phyloP scores from a whole-genome alignment of 30 jellyfish, hydroid and myxozoan species.

The Pelagia noctiluca region DNA sequence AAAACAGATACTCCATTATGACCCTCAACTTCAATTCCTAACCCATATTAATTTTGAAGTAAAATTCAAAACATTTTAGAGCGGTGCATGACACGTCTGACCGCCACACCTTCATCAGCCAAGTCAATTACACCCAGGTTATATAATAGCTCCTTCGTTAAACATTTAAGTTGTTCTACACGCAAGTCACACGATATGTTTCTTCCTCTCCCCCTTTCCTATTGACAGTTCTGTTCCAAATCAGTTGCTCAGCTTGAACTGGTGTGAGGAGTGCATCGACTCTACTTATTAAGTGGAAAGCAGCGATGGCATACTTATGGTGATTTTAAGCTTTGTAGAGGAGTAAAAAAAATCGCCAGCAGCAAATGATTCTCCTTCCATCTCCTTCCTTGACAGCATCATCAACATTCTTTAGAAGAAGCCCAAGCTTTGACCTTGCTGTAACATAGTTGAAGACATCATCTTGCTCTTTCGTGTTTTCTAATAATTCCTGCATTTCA shows the following conservation, averaged over 20 bases:
- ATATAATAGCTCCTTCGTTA: slow-evolving; percentile 12
- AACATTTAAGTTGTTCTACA: slow-evolving; percentile 23
- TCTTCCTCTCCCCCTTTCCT: slow-evolving; percentile 17
- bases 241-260: slow-evolving; percentile 4
- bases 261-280: background rate
- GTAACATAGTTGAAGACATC: background rate
- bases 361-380: background rate
- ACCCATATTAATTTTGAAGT: too few relatives aligned
- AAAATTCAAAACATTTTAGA: too few relatives aligned
- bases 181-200: slow-evolving; percentile 20
- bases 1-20: too few relatives aligned
- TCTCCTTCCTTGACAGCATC: slow-evolving; percentile 14
- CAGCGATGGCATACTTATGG: slow-evolving; percentile 1
- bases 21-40: too few relatives aligned
- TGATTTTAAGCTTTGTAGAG: background rate
- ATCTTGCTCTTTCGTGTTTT: background rate
- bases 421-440: background rate
- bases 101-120: too few relatives aligned
- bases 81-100: too few relatives aligned
- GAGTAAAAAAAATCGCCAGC: slow-evolving; percentile 4
- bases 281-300: background rate
- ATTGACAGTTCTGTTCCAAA: slow-evolving; percentile 31
- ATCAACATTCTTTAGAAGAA: background rate
- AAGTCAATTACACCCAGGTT: slow-evolving; percentile 29
- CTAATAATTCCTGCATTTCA: too few relatives aligned